Evolutionary conservation across 2,113 vertebrate species (phyloP), one percentile per base, ranked within the genome.

Genomic region (Lophius piscatorius): DNA sequence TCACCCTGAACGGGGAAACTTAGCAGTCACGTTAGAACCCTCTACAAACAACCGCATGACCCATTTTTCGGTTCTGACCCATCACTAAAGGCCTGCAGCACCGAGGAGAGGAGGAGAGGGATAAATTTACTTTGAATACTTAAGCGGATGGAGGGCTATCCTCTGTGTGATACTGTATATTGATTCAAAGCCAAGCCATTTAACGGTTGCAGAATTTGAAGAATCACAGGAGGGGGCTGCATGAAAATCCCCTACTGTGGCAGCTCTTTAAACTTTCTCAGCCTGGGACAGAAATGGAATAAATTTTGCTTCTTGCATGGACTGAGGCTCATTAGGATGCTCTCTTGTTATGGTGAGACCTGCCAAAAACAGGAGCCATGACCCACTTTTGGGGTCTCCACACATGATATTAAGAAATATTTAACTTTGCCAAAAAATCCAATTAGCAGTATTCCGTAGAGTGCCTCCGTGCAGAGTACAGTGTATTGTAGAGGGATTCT

Each of bases 141-240:
- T 44, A 64, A 73, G 64, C 70, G 62, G 52, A 72, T 50, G 12
- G 59, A 68, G 63, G 75, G 35, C 66, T 70, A 71, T 79, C 69
- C 58, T 78, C 67, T 60, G 76, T 75, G 59, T 78, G 69, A 75
- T 75, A 20, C 22, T 59, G 41, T 58, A 61, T 64, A 61, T 55
- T 54, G 38, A 79, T 82, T 77, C 75, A 60, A 79, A 82, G 80
- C 74, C 80, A 83, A 81, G 80, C 79, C 69, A 64, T 84, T 84
- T 79, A 66, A 83, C 63, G 58, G 63, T 56, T 78, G 69, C 67
- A 51, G 44, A 63, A 77, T 83, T 85, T 85, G 80, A 83, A 82
- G 85, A 80, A 69, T 75, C 78, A 63, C 82, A 87, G 85, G 82
- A 81, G 76, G 80, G 80, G 82, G 78, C 45, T 73, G 51, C 62